phyloP scores from a whole-genome alignment of 2,113 vertebrate genomes.

The Amphilophus citrinellus region DNA sequence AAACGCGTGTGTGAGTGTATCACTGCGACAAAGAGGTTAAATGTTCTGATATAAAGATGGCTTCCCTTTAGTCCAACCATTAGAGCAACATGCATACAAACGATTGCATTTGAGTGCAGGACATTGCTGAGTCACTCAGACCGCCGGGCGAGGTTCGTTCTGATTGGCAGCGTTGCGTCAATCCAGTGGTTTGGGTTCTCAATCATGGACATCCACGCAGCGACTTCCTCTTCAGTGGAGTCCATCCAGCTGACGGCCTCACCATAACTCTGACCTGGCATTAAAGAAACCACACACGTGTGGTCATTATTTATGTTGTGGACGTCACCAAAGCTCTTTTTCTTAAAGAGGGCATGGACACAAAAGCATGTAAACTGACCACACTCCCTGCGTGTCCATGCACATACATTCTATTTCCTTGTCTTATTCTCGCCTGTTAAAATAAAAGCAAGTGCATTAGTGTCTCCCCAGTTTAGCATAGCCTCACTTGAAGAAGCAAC shows the following conservation, averaged over 20 bases:
- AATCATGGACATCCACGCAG: conserved; percentile 87
- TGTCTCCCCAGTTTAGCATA: neutral
- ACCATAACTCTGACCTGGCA: conserved; percentile 90
- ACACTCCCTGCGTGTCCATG: neutral
- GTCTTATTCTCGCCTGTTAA: neutral
- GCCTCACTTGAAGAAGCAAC: neutral
- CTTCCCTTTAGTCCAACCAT: conserved; percentile 20
- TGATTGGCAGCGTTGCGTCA: conserved; percentile 86
- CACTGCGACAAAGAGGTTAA: conserved; percentile 27
- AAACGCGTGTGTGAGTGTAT: neutral
- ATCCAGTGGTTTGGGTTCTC: conserved; percentile 87
- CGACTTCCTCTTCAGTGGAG: conserved; percentile 88
- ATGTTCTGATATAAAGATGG: neutral
- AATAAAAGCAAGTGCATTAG: neutral
- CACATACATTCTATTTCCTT: neutral
- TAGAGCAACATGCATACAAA: neutral
- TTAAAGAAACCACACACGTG: conserved; percentile 14
- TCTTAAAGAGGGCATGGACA: neutral
- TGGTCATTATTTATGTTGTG: neutral
- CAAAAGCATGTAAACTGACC: neutral
- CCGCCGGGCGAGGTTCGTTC: conserved; percentile 86
- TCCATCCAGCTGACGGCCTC: conserved; percentile 94
- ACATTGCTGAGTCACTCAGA: conserved; percentile 30
- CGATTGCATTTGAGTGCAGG: neutral
- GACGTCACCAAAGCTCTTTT: neutral